Evolutionary conservation across 2,113 vertebrate species (phyloP).

Genomic region (Rhinogobius similis): DNA sequence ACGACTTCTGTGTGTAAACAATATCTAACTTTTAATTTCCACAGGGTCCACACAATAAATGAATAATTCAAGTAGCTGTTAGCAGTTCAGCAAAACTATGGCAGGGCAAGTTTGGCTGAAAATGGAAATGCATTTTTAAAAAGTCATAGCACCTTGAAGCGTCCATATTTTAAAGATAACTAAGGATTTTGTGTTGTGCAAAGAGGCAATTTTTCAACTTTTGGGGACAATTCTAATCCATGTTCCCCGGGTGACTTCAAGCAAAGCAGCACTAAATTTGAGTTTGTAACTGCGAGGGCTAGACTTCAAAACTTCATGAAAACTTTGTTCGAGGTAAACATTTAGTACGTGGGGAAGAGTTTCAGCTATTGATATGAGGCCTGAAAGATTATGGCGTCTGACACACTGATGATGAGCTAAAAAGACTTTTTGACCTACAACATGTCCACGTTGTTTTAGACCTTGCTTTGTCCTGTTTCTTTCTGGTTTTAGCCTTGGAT

Average conservation of each 20-base stretch:
- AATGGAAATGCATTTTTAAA: neutral
- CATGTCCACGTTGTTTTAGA: no score
- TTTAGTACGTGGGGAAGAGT: neutral
- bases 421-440: no score
- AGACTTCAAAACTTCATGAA: neutral
- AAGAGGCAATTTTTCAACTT: neutral
- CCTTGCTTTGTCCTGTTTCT: no score
- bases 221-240: neutral
- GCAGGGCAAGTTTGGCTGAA: no score
- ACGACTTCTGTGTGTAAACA: no score
- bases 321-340: neutral
- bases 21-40: neutral
- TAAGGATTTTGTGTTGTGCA: neutral
- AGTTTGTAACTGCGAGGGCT: neutral
- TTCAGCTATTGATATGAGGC: no score
- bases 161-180: slow-evolving; percentile 3
- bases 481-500: no score
- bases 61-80: neutral
- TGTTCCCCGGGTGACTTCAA: neutral
- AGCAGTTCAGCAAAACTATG: neutral
- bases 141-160: neutral
- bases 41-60: neutral
- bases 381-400: no score
- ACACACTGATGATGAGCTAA: no score
- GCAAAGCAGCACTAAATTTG: neutral